Evolutionary conservation across 2,797 vertebrate species (phyloP), one percentile per base, ranked within the genome.

Genomic region (Coccyzus lansbergi): DNA sequence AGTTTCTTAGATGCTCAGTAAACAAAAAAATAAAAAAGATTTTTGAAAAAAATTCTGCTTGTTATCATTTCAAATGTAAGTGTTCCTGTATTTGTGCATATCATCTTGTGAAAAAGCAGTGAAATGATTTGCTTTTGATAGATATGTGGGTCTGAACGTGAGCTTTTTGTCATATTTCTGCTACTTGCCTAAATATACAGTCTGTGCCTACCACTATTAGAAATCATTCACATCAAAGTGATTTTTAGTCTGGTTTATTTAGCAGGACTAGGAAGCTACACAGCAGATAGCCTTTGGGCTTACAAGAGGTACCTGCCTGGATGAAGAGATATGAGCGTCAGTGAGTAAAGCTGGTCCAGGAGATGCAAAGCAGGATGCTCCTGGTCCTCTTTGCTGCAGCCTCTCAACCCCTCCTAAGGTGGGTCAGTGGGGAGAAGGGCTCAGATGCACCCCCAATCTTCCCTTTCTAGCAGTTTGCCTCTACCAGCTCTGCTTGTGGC

Each of bases 161-260:
- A 20, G 46, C 7, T 25, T 42, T 67, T 34, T 12, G 34, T n/a
- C 9, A 1, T 7, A 14, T 59, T 58, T n/a, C 28, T 69, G 34
- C 56, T 36, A 2, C 44, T 18, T 12, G 15, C 9, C 22, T 14
- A 38, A 51, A 29, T 26, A 5, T 21, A 55, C 58, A 42, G 58
- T 15, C 28, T 53, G 42, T 15, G 8, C 42, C 46, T 7, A 26
- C 38, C 16, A 9, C 20, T 26, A 46, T 0, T 33, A 31, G 44
- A 58, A 21, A 29, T 24, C 1, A 2, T 6, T 18, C 24, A 6
- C 20, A 9, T 15, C 3, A 0, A 31, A 22, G 29, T 6, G 67
- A 4, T 46, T 34, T n/a, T 64, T 31, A 10, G 28, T 26, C 46
- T 12, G 15, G 9, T 6, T 15, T 31, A 4, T 15, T 42, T 20